Evolutionary conservation across 2,797 vertebrate genomes (phyloP).

Genomic region (Halcyon chelicuti): DNA sequence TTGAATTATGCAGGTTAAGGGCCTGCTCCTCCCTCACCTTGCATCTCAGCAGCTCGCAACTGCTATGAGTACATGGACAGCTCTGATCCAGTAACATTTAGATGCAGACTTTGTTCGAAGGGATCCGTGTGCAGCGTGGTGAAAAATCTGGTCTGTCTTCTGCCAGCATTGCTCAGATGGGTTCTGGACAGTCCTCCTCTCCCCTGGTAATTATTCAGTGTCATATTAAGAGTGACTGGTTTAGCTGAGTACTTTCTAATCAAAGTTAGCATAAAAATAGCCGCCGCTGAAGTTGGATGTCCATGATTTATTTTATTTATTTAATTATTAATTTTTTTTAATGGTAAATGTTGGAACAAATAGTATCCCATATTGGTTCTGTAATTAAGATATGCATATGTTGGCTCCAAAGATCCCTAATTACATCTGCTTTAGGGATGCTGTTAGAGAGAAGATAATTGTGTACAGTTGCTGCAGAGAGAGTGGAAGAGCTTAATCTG

Average conservation of each 20-base stretch:
- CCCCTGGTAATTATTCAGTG: background rate
- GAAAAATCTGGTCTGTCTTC: background rate
- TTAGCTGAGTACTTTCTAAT: slow-evolving; percentile 23
- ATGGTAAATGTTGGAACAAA: slow-evolving; percentile 75
- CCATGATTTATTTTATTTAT: background rate
- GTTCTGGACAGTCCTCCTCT: background rate
- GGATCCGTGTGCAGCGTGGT: background rate
- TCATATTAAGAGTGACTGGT: background rate
- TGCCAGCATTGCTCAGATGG: background rate
- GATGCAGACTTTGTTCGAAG: background rate
- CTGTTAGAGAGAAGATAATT: slow-evolving; percentile 72
- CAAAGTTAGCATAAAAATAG: slow-evolving; percentile 51
- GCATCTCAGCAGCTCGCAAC: background rate
- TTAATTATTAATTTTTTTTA: background rate
- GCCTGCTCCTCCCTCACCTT: background rate
- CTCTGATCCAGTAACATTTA: background rate
- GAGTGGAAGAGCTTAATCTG: slow-evolving; percentile 66
- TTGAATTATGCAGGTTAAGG: background rate
- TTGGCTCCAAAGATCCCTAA: slow-evolving; percentile 74
- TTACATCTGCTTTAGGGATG: slow-evolving; percentile 75
- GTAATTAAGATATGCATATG: slow-evolving; percentile 81
- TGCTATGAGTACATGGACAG: background rate
- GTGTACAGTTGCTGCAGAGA: slow-evolving; percentile 68
- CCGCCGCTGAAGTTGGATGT: slow-evolving; percentile 38
- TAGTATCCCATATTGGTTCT: slow-evolving; percentile 79